phyloP scores from a whole-genome alignment of 2,113 vertebrate species.

The Eupsittula cactorum region DNA sequence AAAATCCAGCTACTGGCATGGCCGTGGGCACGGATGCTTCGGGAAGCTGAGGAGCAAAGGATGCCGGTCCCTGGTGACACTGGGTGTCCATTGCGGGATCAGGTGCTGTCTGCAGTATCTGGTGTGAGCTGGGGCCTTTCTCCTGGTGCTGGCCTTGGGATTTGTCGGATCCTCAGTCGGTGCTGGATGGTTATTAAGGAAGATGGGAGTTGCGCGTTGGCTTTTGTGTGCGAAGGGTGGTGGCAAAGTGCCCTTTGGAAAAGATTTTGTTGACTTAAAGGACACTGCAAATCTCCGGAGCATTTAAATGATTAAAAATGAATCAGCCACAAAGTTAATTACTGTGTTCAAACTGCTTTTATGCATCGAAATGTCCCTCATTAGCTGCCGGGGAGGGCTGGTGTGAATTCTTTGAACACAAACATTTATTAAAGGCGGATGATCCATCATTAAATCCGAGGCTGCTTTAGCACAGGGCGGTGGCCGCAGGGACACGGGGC shows the following conservation, averaged over 20 bases:
- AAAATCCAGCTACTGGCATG: not conserved
- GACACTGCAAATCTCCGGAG: conserved; percentile 39
- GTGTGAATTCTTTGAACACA: conserved; percentile 50
- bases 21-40: fast-evolving
- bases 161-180: fast-evolving
- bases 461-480: not conserved
- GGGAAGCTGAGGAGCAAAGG: not conserved
- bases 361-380: conserved; percentile 62
- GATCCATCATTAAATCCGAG: not conserved
- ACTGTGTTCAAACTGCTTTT: conserved; percentile 41
- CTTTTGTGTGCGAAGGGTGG: not conserved
- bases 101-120: not conserved
- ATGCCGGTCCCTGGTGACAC: fast-evolving
- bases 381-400: conserved; percentile 37
- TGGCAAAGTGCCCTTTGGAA: not conserved
- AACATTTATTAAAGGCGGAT: conserved; percentile 40
- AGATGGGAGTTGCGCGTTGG: not conserved
- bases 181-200: not conserved
- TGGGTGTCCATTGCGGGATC: not conserved
- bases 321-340: conserved; percentile 68
- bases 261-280: conserved; percentile 45
- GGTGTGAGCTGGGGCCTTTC: not conserved
- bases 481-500: fast-evolving
- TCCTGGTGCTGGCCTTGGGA: not conserved
- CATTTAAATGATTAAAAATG: conserved; percentile 61